Evolutionary conservation across 2,888 invertebrate genomes (phyloP), one percentile per base, ranked within the genome.

Genomic region (Campopleginae sp.): DNA sequence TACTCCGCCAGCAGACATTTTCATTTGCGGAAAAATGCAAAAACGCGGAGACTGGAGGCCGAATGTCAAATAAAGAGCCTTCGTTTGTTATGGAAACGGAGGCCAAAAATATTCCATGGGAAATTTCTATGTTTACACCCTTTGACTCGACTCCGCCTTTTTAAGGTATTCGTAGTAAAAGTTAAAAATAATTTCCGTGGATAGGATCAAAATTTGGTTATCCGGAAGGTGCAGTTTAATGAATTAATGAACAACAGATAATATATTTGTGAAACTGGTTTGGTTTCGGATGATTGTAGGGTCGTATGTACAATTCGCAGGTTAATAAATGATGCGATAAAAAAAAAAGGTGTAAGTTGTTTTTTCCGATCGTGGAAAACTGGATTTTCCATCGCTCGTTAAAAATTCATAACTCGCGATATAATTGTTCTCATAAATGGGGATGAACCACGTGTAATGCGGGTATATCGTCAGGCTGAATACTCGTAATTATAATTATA

Each of bases 1-100:
- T 72, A 94, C 94, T 54, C 94, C 94, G 12, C 94, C 94, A 65
- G 94, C 94, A 54, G 89, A 87, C 91, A 91, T 91, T 6, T 58
- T 87, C n/a, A n/a, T 58, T 10, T 38, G 7, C 31, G 10, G 19
- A 46, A n/a, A 1, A n/a, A 51, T 74, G 1, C 38, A 38, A 8
- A 48, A 7, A 33, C 5, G 1, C 19, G 2, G 51, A 44, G 6
- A 68, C 42, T 51, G 54, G 5, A 23, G 48, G 2, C 46, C 48
- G 66, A 75, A 66, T 23, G 23, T 80, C n/a, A 33, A 31, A 54
- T 38, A 1, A 10, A 17, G 27, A 44, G 27, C 17, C 7, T 38
- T 80, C 80, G 48, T 65, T 65, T 80, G 71, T 80, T 80, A 51
- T 51, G 27, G 63, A 46, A 27, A 38, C 19, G 7, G 1, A 8